These are phyloP conservation scores for Biston stratarius DNA, from an alignment of 2,888 invertebrate genomes.

Conservation along the genomic window DNA sequence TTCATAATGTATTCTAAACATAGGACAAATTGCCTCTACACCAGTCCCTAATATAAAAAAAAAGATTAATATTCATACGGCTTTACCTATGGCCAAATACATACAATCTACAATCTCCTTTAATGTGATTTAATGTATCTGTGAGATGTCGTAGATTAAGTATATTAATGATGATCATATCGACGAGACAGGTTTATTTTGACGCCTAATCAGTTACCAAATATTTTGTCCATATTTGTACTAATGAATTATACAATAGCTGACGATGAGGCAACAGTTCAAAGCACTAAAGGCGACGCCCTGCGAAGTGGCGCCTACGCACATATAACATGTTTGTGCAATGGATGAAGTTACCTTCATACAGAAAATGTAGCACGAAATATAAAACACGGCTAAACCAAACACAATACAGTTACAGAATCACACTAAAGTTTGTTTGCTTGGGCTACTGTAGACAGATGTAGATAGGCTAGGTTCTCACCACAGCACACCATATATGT, in stretches of 20 bases:
- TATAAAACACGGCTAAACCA: neutral
- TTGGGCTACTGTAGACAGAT: neutral
- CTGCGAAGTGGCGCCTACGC: constrained; percentile 47
- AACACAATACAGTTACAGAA: neutral
- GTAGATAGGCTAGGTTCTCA: neutral
- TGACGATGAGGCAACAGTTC: constrained; percentile 46
- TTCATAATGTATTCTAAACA: neutral
- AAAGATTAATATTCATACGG: constrained; percentile 1
- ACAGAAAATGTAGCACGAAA: constrained; percentile 11
- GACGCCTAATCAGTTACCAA: constrained; percentile 33
- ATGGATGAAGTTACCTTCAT: constrained; percentile 24
- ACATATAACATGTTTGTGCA: constrained; percentile 45
- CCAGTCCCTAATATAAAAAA: neutral
- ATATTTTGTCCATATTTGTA: constrained; percentile 42
- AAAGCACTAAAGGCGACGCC: constrained; percentile 44
- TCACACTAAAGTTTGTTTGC: too few species aligned
- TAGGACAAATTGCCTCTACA: constrained; percentile 1
- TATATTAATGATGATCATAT: constrained; percentile 11
- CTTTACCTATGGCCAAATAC: constrained; percentile 4
- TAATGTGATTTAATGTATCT: neutral
- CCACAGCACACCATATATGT: too few species aligned
- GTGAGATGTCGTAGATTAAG: constrained; percentile 1
- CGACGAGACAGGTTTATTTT: constrained; percentile 32
- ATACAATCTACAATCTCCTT: neutral
- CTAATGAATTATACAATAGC: constrained; percentile 41